Conservation (phyloP, 2,113 vertebrate species). For the Phylloscopus trochiloides region DNA sequence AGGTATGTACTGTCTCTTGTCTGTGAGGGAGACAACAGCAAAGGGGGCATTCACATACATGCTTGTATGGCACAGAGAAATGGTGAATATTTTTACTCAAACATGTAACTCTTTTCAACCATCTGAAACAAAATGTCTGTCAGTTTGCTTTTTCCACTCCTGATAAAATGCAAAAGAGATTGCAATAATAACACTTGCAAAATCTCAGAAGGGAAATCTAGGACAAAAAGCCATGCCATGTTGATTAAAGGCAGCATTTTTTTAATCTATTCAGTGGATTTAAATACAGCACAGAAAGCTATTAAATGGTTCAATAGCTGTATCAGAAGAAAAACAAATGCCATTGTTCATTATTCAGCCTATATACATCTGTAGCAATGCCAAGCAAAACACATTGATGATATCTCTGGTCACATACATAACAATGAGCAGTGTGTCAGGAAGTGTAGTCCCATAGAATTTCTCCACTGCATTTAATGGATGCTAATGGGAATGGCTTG, state of each 20-base stretch:
- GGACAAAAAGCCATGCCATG: neutral
- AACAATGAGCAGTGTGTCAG: neutral
- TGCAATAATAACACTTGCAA: neutral
- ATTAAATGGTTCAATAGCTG: neutral
- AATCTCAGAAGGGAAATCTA: neutral
- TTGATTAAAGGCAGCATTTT: neutral
- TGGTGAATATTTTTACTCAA: neutral
- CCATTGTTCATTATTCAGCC: neutral
- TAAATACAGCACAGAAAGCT: neutral
- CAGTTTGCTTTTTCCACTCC: neutral
- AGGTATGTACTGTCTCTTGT: neutral
- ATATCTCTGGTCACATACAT: neutral
- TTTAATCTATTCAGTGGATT: neutral
- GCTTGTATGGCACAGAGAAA: neutral
- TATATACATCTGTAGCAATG: neutral
- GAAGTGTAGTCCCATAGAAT: neutral
- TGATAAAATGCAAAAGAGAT: neutral
- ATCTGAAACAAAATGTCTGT: neutral
- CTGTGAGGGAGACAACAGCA: neutral
- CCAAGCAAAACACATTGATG: neutral
- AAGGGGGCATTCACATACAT: neutral
- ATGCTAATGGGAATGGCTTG: neutral
- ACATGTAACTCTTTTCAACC: neutral
- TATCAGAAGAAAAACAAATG: neutral
- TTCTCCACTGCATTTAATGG: neutral